Evolutionary conservation across 2,113 vertebrate species (phyloP).

Genomic region (Boulengeromyrus knoepffleri): DNA sequence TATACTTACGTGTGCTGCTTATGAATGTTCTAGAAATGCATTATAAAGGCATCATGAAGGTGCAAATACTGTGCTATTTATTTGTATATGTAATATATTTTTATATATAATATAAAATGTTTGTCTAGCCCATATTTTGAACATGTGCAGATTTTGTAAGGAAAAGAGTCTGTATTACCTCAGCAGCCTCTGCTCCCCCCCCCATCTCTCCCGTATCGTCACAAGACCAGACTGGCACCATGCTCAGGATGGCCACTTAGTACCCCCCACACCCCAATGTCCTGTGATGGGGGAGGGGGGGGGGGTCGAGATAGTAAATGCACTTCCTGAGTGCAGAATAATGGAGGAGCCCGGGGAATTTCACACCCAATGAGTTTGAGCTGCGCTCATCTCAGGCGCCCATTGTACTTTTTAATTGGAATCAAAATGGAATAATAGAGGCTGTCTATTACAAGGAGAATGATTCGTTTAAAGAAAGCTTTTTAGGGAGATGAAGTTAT

Average conservation of each 20-base stretch:
- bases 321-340: constrained; percentile 49
- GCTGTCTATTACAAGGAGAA: constrained; percentile 41
- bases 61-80: no score
- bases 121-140: background rate
- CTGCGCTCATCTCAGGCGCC: constrained; percentile 51
- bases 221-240: background rate
- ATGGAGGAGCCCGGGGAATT: constrained; percentile 55
- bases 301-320: constrained; percentile 38
- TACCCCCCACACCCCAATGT: constrained; percentile 41
- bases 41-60: no score
- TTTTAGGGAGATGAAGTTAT: constrained; percentile 43
- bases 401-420: constrained; percentile 62
- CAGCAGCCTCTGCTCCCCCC: background rate
- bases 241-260: background rate
- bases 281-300: constrained; percentile 41
- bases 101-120: background rate
- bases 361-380: constrained; percentile 57
- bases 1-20: no score
- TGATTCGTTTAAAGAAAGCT: constrained; percentile 52
- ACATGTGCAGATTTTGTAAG: background rate
- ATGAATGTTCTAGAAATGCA: no score
- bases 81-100: no score
- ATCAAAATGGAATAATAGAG: constrained; percentile 46
- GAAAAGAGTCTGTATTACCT: background rate
- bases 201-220: background rate